Evolutionary conservation across 2,113 vertebrate species (phyloP), one percentile per base, ranked within the genome.

Genomic region (Scartelaos histophorus): DNA sequence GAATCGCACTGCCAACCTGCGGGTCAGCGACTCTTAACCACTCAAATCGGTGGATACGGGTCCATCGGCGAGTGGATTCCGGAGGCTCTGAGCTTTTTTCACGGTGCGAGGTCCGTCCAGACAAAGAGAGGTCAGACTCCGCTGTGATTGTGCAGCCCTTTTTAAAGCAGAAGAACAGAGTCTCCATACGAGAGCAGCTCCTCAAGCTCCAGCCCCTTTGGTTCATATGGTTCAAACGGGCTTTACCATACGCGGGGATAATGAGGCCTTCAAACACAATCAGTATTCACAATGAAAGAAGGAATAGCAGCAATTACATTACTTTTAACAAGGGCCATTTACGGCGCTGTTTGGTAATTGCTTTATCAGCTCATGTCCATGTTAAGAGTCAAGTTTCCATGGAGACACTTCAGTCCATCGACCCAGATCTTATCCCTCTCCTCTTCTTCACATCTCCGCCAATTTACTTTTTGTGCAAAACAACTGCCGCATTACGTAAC

Each of bases 341-440:
- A 67, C 67, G 46, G 58, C 56, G 19, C 19, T 45, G 73, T 69
- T 67, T 74, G 60, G 43, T 84, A 81, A 84, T 75, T 67, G 58
- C 51, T 56, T 69, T 67, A 71, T 80, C 51, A 24, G 22, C 25
- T 73, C 57, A 21, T 76, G 76, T 76, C 79, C 78, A 85, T 66
- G 81, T 80, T 54, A 70, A 75, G 64, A 70, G 70, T 57, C 19
- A 85, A 45, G 88, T 90, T 86, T 86, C 86, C 88, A 86, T 88
- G 84, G 84, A 1, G 67, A 86, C 79, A 67, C 68, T 45, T 76
- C 51, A 65, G 71, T 76, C 70, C 70, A 34, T 78, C 25, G 21
- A 80, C 80, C 25, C 3, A 72, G 70, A 81, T 64, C 78, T 82
- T 78, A 78, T 84, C 71, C 67, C 0, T 64, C 21, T 57, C 13